Percentiles rank a stretch among this genome's conserved stretches.
Evolutionary conservation across 2,888 invertebrate genomes (phyloP).

Genomic region (Anorthoa munda): DNA sequence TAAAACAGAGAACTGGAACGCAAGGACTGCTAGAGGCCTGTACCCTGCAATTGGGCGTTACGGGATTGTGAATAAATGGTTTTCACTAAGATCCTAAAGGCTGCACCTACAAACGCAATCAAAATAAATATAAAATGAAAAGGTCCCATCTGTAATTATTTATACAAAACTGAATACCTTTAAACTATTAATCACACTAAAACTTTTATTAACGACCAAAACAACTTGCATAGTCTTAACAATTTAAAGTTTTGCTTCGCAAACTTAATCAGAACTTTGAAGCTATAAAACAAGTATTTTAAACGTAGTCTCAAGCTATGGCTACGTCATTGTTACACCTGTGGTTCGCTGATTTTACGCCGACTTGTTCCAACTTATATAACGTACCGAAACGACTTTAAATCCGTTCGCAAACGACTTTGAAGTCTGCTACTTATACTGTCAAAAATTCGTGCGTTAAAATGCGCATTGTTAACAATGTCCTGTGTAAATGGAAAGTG

Average conservation of each 20-base stretch:
- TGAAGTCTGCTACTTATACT: conserved; percentile 49
- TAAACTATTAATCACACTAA: conserved; percentile 4
- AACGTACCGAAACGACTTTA: conserved; percentile 55
- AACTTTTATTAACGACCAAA: conserved; percentile 13
- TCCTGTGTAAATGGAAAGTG: neutral
- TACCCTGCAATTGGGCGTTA: too few species aligned
- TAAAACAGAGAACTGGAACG: too few species aligned
- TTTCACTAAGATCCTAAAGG: too few species aligned
- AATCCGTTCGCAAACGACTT: conserved; percentile 44
- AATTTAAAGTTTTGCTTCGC: conserved; percentile 21
- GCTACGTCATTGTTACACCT: conserved; percentile 58
- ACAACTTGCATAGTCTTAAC: conserved; percentile 23
- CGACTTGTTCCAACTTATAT: conserved; percentile 59
- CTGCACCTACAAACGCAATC: neutral
- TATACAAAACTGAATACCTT: neutral
- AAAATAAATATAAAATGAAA: neutral
- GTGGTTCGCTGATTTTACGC: conserved; percentile 59
- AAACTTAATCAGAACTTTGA: conserved; percentile 40
- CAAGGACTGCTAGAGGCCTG: too few species aligned
- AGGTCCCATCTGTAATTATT: neutral
- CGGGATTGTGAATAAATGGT: too few species aligned
- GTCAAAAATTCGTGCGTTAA: conserved; percentile 52
- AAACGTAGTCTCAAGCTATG: conserved; percentile 45
- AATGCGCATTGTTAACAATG: conserved; percentile 19
- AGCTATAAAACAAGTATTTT: conserved; percentile 60